These are phyloP conservation scores for Brachionus manjavacas DNA, from an alignment of 1,140 invertebrate species.

Conservation along the genomic window DNA sequence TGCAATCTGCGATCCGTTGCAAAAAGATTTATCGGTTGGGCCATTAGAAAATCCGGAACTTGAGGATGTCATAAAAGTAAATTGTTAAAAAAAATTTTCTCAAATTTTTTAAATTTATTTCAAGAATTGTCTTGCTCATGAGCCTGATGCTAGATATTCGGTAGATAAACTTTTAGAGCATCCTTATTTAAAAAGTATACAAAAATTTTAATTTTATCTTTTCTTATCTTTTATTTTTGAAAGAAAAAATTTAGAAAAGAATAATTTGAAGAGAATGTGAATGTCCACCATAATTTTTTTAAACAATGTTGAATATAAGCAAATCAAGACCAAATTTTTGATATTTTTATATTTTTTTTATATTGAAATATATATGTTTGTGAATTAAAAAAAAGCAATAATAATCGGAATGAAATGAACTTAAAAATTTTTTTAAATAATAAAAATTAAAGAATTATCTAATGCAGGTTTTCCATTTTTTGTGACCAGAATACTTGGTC, in stretches of 20 bases:
- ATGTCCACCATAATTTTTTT: neutral
- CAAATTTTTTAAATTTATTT: constrained; percentile 32
- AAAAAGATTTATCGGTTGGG: constrained; percentile 70
- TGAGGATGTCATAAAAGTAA: constrained; percentile 55
- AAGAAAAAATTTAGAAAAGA: neutral
- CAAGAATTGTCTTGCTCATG: constrained; percentile 66
- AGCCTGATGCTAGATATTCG: constrained; percentile 67
- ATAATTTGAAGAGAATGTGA: neutral
- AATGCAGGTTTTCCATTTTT: too few relatives aligned
- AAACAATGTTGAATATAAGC: neutral
- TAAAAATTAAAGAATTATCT: too few relatives aligned
- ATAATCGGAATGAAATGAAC: too few relatives aligned
- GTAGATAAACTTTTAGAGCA: constrained; percentile 68
- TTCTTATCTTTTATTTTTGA: neutral
- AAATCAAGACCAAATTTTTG: neutral
- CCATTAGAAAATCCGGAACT: constrained; percentile 52
- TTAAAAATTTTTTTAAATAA: too few relatives aligned
- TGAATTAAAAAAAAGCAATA: neutral
- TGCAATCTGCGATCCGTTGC: constrained; percentile 72
- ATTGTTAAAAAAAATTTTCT: too few relatives aligned
- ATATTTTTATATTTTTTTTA: neutral
- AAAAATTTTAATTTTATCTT: neutral
- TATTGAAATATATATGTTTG: too few relatives aligned
- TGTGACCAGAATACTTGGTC: too few relatives aligned
- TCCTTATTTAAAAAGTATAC: constrained; percentile 60